These are phyloP conservation scores for Pitta sordida DNA, from an alignment of 2,113 vertebrate genomes.

Conservation along the genomic window DNA sequence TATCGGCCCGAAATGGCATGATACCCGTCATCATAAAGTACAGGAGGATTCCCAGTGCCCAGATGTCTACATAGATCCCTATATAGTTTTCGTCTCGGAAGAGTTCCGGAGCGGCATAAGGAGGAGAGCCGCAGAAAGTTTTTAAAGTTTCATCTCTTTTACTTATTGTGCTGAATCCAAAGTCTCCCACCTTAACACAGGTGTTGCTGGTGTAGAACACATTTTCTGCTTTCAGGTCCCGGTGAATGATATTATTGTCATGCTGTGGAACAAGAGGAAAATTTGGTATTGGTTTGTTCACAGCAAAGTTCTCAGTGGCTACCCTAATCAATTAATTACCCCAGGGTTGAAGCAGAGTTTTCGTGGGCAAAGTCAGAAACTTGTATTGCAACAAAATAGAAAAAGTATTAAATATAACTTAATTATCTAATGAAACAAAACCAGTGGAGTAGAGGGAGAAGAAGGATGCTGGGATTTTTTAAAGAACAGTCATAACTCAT, in stretches of 20 bases:
- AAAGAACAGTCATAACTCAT: not conserved
- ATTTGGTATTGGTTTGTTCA: not conserved
- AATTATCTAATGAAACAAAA: not conserved
- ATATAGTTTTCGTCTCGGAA: conserved; percentile 91
- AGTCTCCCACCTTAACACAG: conserved; percentile 96
- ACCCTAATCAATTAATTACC: not conserved
- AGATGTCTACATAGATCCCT: conserved; percentile 87
- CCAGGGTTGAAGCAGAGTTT: not conserved
- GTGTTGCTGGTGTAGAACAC: conserved; percentile 89
- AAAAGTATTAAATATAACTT: not conserved
- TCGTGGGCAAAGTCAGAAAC: not conserved
- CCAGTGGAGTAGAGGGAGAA: not conserved
- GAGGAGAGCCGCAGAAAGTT: conserved; percentile 96
- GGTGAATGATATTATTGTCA: conserved; percentile 92
- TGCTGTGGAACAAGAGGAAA: conserved; percentile 77
- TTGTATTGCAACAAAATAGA: not conserved
- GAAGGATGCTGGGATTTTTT: not conserved
- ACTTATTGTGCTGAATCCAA: conserved; percentile 95
- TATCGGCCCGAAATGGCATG: conserved; percentile 96
- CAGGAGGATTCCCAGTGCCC: conserved; percentile 92
- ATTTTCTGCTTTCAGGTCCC: conserved; percentile 95
- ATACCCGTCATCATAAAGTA: conserved; percentile 90
- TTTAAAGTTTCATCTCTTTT: conserved; percentile 86
- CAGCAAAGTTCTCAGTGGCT: not conserved
- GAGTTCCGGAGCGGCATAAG: conserved; percentile 93